phyloP scores from a whole-genome alignment of 1,140 invertebrate species.

The Phymorhynchus buccinoides region DNA sequence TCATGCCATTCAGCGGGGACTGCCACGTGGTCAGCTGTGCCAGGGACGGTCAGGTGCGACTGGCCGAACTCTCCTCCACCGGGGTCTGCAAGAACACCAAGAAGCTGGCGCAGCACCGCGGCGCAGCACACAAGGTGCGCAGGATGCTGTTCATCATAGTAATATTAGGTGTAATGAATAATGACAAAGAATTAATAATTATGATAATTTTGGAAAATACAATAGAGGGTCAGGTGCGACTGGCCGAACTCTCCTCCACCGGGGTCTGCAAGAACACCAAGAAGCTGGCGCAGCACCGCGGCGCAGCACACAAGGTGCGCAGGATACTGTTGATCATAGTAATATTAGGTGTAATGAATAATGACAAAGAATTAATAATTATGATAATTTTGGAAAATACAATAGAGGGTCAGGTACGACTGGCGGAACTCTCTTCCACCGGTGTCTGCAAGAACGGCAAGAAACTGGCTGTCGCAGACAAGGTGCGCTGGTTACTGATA shows the following conservation, averaged over 20 bases:
- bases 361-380: no score
- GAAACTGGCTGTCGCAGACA: slow-evolving; percentile 85
- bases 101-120: slow-evolving; percentile 81
- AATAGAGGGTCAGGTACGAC: slow-evolving; percentile 90
- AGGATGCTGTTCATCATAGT: no score
- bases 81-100: slow-evolving; percentile 76
- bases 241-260: slow-evolving; percentile 76
- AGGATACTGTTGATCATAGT: no score
- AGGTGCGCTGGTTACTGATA: no score
- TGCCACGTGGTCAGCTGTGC: slow-evolving; percentile 89
- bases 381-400: no score
- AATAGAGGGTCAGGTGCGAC: slow-evolving; percentile 90
- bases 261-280: slow-evolving; percentile 76
- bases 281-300: slow-evolving; percentile 81
- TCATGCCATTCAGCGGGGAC: slow-evolving; percentile 81
- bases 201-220: no score
- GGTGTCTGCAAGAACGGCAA: slow-evolving; percentile 76
- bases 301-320: slow-evolving; percentile 84
- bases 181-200: no score
- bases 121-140: slow-evolving; percentile 83
- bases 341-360: no score
- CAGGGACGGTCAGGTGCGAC: slow-evolving; percentile 88
- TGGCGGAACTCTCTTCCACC: slow-evolving; percentile 76
- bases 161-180: no score
- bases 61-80: slow-evolving; percentile 76